A percentile compares a stretch with the other conserved stretches of the same genome.
These are phyloP conservation scores for Ibidorhyncha struthersii DNA, from an alignment of 2,113 vertebrate genomes.

Conservation along the genomic window DNA sequence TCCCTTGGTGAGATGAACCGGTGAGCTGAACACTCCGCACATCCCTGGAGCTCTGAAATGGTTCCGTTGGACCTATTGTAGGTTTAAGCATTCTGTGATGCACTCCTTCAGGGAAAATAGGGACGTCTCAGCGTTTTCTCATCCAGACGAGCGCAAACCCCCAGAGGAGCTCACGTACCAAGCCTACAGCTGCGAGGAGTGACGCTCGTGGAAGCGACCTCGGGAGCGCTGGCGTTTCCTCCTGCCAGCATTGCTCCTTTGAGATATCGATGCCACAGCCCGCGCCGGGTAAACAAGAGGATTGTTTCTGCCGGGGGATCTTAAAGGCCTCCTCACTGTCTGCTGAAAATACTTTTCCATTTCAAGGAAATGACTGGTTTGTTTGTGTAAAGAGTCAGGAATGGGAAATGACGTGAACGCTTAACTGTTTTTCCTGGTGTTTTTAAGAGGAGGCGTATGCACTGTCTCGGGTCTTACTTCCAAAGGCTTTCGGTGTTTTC, in stretches of 20 bases:
- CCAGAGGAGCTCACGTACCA: background rate
- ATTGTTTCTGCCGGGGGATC: background rate
- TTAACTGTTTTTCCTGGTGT: conserved; percentile 9
- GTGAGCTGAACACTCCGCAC: fast-evolving
- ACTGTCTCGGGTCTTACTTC: background rate
- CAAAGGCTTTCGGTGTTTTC: background rate
- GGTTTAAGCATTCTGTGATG: background rate
- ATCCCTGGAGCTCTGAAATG: background rate
- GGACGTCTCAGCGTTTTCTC: background rate
- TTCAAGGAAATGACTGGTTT: conserved; percentile 31
- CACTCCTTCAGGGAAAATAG: background rate
- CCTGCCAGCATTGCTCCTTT: fast-evolving
- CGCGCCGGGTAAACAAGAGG: background rate
- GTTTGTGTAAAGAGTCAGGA: conserved; percentile 23
- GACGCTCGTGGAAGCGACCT: fast-evolving
- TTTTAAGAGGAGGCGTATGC: background rate
- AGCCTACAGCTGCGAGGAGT: fast-evolving
- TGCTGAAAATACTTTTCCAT: background rate
- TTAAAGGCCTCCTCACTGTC: background rate
- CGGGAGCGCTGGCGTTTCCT: fast-evolving
- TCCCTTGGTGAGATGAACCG: background rate
- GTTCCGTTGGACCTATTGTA: fast-evolving
- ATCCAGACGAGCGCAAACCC: background rate
- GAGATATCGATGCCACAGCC: fast-evolving
- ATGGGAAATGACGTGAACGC: conserved; percentile 8